Conservation (phyloP, 30 jellyfish, hydroid and myxozoan genomes). For the Nemopilema nomurai region DNA sequence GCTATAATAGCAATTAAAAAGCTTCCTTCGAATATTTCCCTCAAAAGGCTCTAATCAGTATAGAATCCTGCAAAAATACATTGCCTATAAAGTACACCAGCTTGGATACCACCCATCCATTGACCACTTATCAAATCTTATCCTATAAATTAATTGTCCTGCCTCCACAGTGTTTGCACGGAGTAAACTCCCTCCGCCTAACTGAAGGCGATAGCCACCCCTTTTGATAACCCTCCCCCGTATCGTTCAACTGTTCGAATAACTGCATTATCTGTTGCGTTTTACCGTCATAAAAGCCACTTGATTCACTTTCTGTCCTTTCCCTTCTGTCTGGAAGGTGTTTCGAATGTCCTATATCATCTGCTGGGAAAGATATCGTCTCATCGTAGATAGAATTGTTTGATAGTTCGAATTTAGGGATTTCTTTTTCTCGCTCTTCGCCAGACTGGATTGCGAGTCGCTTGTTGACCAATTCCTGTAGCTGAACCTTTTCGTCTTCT, state of each 20-base stretch:
- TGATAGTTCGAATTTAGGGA: conserved; percentile 70
- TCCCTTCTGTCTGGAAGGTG: conserved; percentile 8
- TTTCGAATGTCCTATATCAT: conserved; percentile 29
- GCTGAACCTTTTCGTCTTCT: conserved; percentile 78
- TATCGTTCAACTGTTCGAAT: conserved; percentile 90
- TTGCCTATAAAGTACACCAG: neutral
- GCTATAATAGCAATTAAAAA: neutral
- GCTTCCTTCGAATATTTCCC: neutral
- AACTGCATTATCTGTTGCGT: conserved; percentile 87
- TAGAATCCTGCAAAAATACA: neutral
- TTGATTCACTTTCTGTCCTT: conserved; percentile 51
- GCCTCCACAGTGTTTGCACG: conserved; percentile 86
- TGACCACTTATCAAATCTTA: neutral
- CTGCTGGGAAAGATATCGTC: conserved; percentile 41
- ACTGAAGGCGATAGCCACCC: conserved; percentile 98
- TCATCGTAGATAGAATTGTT: conserved; percentile 66
- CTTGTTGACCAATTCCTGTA: conserved; percentile 85
- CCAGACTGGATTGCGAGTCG: conserved; percentile 84
- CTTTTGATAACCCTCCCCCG: conserved; percentile 94
- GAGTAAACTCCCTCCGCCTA: conserved; percentile 77
- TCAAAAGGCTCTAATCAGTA: neutral
- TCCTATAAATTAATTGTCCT: conserved; percentile 46
- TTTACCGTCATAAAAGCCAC: conserved; percentile 24
- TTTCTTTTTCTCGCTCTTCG: conserved; percentile 68
- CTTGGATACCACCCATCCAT: neutral